Conservation (phyloP, 2,888 invertebrate genomes). For the Junonia oenone region DNA sequence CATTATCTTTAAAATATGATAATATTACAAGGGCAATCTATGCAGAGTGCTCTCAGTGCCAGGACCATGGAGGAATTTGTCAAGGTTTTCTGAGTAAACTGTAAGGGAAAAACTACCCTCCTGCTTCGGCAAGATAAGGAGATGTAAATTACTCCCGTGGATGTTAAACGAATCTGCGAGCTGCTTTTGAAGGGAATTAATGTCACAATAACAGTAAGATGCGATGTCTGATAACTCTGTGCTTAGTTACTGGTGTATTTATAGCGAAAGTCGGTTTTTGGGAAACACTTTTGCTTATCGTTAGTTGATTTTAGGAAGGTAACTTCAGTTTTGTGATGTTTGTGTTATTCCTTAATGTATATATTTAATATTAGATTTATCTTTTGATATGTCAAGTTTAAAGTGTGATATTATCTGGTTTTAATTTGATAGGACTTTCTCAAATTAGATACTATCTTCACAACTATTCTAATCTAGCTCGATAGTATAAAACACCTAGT, state of each 20-base stretch:
- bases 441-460: too few species aligned
- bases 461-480: too few species aligned
- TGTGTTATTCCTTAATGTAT: too few species aligned
- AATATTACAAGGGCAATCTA: slow-evolving; percentile 38
- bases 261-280: background rate
- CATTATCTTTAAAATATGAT: slow-evolving; percentile 43
- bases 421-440: too few species aligned
- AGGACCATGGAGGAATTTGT: slow-evolving; percentile 21
- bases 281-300: background rate
- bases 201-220: slow-evolving; percentile 36
- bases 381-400: too few species aligned
- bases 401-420: too few species aligned
- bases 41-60: slow-evolving; percentile 18
- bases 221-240: background rate
- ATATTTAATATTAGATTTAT: too few species aligned
- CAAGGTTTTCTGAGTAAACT: slow-evolving; percentile 24
- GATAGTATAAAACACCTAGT: too few species aligned
- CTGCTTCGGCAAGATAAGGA: slow-evolving; percentile 61
- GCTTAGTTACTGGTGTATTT: background rate
- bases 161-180: slow-evolving; percentile 57
- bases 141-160: slow-evolving; percentile 66
- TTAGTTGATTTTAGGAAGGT: too few species aligned
- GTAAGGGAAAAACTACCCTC: slow-evolving; percentile 34
- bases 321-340: too few species aligned
- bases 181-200: slow-evolving; percentile 63